Evolutionary conservation across 2,888 invertebrate genomes (phyloP).

Genomic region (Morinoia aosen): DNA sequence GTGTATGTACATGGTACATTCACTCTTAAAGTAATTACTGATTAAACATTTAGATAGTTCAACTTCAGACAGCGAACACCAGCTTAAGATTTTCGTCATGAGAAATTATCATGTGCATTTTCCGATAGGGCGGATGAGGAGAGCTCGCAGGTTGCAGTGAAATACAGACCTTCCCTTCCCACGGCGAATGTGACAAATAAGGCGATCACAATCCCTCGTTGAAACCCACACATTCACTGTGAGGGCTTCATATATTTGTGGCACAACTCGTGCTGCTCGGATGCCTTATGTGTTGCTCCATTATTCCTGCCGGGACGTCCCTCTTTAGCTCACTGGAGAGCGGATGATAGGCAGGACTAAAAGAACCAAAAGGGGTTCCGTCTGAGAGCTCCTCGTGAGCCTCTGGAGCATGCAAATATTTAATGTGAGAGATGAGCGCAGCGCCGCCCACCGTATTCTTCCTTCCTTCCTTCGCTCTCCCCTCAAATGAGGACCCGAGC

Average conservation of each 20-base stretch:
- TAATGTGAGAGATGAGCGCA: constrained; percentile 43
- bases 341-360: constrained; percentile 48
- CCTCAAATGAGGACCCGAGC: not conserved
- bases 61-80: not conserved
- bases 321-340: constrained; percentile 41
- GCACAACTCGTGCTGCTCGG: not conserved
- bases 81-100: not conserved
- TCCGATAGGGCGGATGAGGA: not conserved
- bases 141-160: not conserved
- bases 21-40: not conserved
- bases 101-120: not conserved
- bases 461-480: not conserved
- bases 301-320: not conserved
- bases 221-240: not conserved
- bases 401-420: constrained; percentile 52
- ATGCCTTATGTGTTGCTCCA: not conserved
- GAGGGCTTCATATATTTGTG: not conserved
- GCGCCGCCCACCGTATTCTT: constrained; percentile 17
- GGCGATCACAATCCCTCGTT: not conserved
- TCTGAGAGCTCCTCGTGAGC: constrained; percentile 35
- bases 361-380: constrained; percentile 38
- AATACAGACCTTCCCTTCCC: not conserved
- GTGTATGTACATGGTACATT: not conserved
- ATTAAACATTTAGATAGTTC: not conserved
- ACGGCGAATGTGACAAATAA: not conserved